These are phyloP conservation scores for Pholis gunnellus DNA, from an alignment of 2,113 vertebrate genomes.

Conservation along the genomic window DNA sequence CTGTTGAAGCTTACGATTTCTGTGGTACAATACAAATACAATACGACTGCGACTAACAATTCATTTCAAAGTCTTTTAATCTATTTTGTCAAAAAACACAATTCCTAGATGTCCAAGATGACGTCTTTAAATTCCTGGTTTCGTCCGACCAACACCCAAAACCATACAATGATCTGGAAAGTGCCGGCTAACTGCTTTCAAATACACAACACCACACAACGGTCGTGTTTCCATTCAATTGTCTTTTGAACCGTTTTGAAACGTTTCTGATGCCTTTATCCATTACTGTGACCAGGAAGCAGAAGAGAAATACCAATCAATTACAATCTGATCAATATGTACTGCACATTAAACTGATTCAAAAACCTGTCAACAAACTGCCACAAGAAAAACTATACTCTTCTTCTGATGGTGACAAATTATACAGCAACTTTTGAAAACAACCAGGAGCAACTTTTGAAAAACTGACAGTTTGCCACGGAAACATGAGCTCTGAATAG, in stretches of 20 bases:
- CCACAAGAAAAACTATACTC: not conserved
- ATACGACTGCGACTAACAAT: not conserved
- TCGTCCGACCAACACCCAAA: not conserved
- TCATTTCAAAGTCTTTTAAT: not conserved
- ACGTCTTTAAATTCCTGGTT: not conserved
- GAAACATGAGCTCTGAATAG: not conserved
- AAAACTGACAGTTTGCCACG: constrained; percentile 2
- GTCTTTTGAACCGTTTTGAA: too few relatives aligned
- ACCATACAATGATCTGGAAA: not conserved
- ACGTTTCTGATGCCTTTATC: too few relatives aligned
- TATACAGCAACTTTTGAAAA: not conserved
- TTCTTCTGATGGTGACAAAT: not conserved
- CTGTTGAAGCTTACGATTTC: not conserved
- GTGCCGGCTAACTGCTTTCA: not conserved
- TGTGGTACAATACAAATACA: not conserved
- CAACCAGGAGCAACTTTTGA: not conserved
- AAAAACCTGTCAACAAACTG: not conserved
- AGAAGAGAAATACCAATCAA: not conserved
- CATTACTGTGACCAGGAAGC: too few relatives aligned
- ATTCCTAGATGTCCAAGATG: too few relatives aligned
- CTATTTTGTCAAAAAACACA: not conserved
- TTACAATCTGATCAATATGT: not conserved
- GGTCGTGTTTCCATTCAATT: too few relatives aligned
- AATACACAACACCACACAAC: not conserved
- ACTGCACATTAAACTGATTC: constrained; percentile 2